Base-by-base conservation (phyloP, 2,113 vertebrate genomes). In the Phylloscopus trochiloides region DNA sequence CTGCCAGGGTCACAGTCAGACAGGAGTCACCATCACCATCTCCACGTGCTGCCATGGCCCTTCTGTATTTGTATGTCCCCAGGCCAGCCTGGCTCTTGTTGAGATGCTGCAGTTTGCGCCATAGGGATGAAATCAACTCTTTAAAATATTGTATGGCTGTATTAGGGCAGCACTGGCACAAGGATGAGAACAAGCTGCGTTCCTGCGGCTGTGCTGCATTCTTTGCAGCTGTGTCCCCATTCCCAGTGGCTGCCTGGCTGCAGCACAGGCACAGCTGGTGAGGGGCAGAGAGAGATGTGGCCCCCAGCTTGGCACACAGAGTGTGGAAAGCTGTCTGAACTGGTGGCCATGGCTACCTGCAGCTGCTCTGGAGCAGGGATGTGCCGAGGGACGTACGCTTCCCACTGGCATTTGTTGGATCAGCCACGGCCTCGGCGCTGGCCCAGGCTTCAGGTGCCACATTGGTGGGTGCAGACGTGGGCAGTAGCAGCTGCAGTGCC, bases 351-450 rank as follows among this genome's bases (percentile, higher is more conserved):
- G 12, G 62, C 43, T 48, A 5, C 51, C 8, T 16, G 61, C 73
- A 55, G 62, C 36, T n/a, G 32, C 31, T 26, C 52, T 17, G 29
- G 9, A 26, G 21, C 8, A 0, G 25, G 21, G 28, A 22, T 0
- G 0, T 80, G 74, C 65, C 52, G 15, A 22, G 54, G 47, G 32
- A 34, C 1, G 0, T 6, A 2, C 2, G 2, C 9, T 29, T 68
- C 32, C 50, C 38, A 6, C 32, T 0, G 1, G 47, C 8, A 2
- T 54, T 73, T 47, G 55, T 13, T 19, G 28, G 20, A 42, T n/a
- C 34, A 5, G 54, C 47, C 55, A 14, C 3, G 7, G 62, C 32
- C 20, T 28, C 7, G 4, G 45, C 0, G 1, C 36, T 14, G 34
- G 38, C 32, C 21, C 63, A 14, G 68, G 34, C 52, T 59, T 65